phyloP scores from a whole-genome alignment of 2,113 vertebrate species.

The Microcebus tavaratra region DNA sequence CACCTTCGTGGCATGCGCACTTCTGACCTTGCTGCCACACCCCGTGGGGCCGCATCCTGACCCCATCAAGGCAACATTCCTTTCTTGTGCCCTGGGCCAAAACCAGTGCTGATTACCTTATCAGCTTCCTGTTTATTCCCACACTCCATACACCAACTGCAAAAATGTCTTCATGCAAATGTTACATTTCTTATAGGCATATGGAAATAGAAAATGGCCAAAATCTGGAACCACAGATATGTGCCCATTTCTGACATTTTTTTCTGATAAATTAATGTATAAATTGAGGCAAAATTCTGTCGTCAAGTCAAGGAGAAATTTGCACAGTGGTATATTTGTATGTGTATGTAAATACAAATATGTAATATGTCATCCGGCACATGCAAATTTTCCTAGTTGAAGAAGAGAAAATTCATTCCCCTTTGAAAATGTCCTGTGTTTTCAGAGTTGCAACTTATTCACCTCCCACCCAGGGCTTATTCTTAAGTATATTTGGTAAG shows the following conservation, averaged over 20 bases:
- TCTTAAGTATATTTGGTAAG: slow-evolving; percentile 52
- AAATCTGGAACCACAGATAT: background rate
- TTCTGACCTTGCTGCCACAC: slow-evolving; percentile 71
- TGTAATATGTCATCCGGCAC: slow-evolving; percentile 24
- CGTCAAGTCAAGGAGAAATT: background rate
- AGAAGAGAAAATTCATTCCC: slow-evolving; percentile 46
- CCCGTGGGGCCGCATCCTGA: slow-evolving; percentile 47
- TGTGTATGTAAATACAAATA: background rate
- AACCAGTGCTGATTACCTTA: slow-evolving; percentile 45
- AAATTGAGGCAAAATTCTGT: background rate
- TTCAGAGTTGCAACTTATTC: slow-evolving; percentile 55
- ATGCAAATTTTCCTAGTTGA: slow-evolving; percentile 31
- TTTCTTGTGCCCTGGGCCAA: slow-evolving; percentile 77
- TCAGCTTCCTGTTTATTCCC: slow-evolving; percentile 37
- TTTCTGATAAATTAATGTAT: background rate
- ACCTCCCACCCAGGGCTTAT: too few relatives aligned
- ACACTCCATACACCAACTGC: slow-evolving; percentile 52
- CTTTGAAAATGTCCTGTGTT: slow-evolving; percentile 21
- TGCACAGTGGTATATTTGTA: background rate
- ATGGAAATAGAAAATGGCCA: slow-evolving; percentile 16
- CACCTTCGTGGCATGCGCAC: slow-evolving; percentile 70
- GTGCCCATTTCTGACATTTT: background rate
- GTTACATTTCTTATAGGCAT: background rate
- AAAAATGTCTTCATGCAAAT: slow-evolving; percentile 61
- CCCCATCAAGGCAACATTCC: slow-evolving; percentile 77